A percentile compares a stretch with the other conserved stretches of the same genome.
Conservation (phyloP, 1,140 invertebrate species). For the Temnothorax longispinosus region DNA sequence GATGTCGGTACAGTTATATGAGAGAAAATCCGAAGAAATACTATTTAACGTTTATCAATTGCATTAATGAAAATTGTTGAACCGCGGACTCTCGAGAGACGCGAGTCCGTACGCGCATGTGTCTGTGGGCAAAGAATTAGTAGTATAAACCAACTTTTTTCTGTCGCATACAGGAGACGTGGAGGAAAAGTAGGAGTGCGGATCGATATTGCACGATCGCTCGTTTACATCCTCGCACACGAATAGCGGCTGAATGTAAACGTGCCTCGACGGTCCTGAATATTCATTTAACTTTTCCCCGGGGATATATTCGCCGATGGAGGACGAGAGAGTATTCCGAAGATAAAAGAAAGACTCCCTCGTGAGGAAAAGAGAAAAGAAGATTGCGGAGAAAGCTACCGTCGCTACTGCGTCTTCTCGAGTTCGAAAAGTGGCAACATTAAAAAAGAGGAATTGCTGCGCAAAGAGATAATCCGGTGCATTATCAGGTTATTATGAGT, state of each 20-base stretch:
- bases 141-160: slow-evolving; percentile 32
- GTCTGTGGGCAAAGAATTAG: slow-evolving; percentile 14
- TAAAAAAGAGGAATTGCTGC: neutral
- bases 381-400: slow-evolving; percentile 9
- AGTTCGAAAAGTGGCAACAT: slow-evolving; percentile 21
- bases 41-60: neutral
- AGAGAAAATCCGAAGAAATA: neutral
- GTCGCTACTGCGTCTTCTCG: slow-evolving; percentile 6
- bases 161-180: neutral
- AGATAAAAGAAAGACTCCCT: slow-evolving; percentile 42
- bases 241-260: slow-evolving; percentile 45
- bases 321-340: slow-evolving; percentile 39
- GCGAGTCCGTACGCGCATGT: neutral
- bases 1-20: neutral
- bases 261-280: slow-evolving; percentile 45
- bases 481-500: slow-evolving; percentile 26
- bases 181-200: neutral
- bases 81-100: neutral
- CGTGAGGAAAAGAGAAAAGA: neutral
- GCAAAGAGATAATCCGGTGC: neutral
- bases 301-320: slow-evolving; percentile 39
- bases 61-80: slow-evolving; percentile 8
- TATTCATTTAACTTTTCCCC: slow-evolving; percentile 60
- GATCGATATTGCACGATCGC: slow-evolving; percentile 47
- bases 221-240: slow-evolving; percentile 53